Evolutionary conservation across 2,797 vertebrate species (phyloP).

Genomic region (Clarias pachynema): DNA sequence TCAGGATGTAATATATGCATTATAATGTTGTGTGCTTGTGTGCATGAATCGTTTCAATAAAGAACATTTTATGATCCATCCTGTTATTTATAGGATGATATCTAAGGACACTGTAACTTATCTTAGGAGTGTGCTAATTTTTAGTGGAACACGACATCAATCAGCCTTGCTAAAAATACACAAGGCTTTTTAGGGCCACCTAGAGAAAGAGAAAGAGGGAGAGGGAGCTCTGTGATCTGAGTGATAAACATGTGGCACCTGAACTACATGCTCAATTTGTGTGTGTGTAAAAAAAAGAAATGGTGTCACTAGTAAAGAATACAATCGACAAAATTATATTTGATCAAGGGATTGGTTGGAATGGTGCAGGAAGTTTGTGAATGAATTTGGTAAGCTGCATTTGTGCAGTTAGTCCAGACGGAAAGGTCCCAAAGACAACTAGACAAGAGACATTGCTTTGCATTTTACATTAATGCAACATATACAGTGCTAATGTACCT

Average conservation of each 20-base stretch:
- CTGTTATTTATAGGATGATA: background rate
- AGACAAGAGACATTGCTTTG: background rate
- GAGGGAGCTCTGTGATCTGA: slow-evolving; percentile 39
- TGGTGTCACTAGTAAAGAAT: background rate
- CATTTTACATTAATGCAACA: background rate
- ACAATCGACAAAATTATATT: background rate
- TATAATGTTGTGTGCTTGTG: background rate
- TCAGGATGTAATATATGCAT: background rate
- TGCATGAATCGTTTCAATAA: background rate
- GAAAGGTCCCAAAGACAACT: background rate
- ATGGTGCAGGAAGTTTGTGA: background rate
- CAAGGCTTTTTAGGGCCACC: slow-evolving; percentile 68
- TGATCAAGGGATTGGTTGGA: background rate
- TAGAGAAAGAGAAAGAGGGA: slow-evolving; percentile 23
- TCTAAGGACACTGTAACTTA: background rate
- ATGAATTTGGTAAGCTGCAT: background rate
- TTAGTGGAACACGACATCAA: slow-evolving; percentile 38
- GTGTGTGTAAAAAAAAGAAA: no score
- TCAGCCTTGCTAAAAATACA: slow-evolving; percentile 68
- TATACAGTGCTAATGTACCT: no score
- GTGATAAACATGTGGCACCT: slow-evolving; percentile 14
- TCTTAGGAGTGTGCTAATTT: slow-evolving; percentile 1
- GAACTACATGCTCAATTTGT: background rate
- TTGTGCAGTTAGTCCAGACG: background rate
- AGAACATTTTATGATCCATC: background rate